Base-by-base conservation (phyloP, 2,113 vertebrate species). In the Mastomys natalensis region DNA sequence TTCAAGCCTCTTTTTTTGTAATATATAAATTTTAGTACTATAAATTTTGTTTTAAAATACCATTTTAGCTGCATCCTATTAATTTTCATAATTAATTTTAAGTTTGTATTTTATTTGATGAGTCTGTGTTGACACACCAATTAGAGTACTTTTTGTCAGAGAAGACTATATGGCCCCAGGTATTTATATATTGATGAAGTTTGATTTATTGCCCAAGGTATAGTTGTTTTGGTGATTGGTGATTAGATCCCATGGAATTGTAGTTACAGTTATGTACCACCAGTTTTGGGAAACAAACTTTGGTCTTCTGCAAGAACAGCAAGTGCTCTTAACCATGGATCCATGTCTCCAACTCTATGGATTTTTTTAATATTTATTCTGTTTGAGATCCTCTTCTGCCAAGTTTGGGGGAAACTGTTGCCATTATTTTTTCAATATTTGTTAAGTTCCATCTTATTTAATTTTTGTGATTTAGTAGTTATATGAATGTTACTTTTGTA, bases 401-500 rank as follows among this genome's bases (percentile, higher is more conserved):
- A 73, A 43, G 10, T 90, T 87, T 89, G 66, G 40, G 82, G 37
- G 31, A 78, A 78, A 87, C 77, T 90, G 70, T 87, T 82, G 7
- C 77, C 19, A 58, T 91, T 96, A 87, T 94, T 90, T 87, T 74
- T 95, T 96, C 86, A 60, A 62, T 93, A 7, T 76, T 86, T 94
- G 87, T 96, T 81, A 64, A 91, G 17, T 22, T 94, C 73, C 40
- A 68, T 34, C 43, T 94, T 93, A 62, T 70, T 76, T 95, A 37
- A 93, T 22, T 77, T 90, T 89, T 74, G 53, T 31, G 22, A 53
- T 53, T 94, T 90, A 51, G 82, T 34, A 60, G 5, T 62, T 93
- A 15, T 58, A 48, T 95, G 87, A 94, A 88, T 89, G 73, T 89
- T 86, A 93, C 72, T 90, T 96, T 93, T 62, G 9, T 87, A 87